Base-by-base conservation (phyloP, 2,113 vertebrate species). In the Dipodomys merriami region DNA sequence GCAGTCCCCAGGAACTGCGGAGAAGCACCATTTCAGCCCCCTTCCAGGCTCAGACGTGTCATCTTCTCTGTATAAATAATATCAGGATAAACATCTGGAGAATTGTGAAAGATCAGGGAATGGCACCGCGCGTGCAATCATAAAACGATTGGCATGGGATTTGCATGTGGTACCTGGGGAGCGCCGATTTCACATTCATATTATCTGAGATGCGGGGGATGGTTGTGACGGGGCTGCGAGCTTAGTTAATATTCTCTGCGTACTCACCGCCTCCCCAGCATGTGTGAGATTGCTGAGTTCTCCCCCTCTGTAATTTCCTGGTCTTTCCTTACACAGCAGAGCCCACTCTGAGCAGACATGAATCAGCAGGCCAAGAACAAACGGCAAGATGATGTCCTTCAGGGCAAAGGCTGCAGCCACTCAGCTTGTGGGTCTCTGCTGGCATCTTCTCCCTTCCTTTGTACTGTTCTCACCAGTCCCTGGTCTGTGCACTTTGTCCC, bases 1-100 rank as follows among this genome's bases (percentile, higher is more conserved):
- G 39, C 64, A 9, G 19, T 33, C 44, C 18, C 29, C 46, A 44
- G 53, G 18, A 33, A 44, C 53, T 22, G 13, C 35, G 18, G 20
- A 27, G 73, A 18, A 62, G 4, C 49, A 29, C 23, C 44, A 5
- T 0, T 1, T 5, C 12, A 22, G 25, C 67, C 22, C 23, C 9
- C 1, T 4, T 3, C 25, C n/a, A 33, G 29, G n/a, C 6, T 80
- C n/a, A 35, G 72, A 5, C 0, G 2, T 3, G 8, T 0, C 4
- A 33, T 49, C 29, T n/a, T 33, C 27, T 13, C 7, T 5, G 29
- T 18, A 65, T 10, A 74, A 35, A 49, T n/a, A 44, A 57, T 19
- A 3, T 2, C 1, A 12, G 7, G 35, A 60, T 78, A 2, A 39
- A 13, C 53, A 7, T 35, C 10, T 19, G 2, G 39, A 65, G 39